Conservation (phyloP, 2,888 invertebrate genomes). For the Gari tellinella region DNA sequence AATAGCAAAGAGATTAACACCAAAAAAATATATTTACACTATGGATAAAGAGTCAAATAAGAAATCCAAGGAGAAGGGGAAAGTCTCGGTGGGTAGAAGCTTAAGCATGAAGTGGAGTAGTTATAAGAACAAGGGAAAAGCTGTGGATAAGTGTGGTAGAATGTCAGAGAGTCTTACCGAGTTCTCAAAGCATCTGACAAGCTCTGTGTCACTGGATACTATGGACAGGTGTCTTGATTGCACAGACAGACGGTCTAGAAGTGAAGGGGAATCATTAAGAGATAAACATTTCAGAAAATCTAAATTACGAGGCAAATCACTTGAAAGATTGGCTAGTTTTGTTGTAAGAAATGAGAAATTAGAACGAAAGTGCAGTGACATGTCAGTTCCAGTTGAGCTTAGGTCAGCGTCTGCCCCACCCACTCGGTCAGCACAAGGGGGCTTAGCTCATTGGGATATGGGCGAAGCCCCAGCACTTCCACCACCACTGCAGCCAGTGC, state of each 20-base stretch:
- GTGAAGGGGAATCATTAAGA: not conserved
- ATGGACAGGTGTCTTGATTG: slow-evolving; percentile 19
- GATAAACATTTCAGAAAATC: not conserved
- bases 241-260: not conserved
- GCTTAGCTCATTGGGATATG: not conserved
- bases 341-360: not conserved
- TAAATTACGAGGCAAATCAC: slow-evolving; percentile 8
- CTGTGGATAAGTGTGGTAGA: slow-evolving; percentile 43
- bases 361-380: not conserved
- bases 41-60: too few species aligned
- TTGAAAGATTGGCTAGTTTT: not conserved
- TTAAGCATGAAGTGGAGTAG: slow-evolving; percentile 43
- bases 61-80: not conserved
- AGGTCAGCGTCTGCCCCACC: slow-evolving; percentile 7
- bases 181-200: slow-evolving; percentile 14
- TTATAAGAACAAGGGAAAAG: slow-evolving; percentile 41
- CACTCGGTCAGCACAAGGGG: not conserved
- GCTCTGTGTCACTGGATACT: slow-evolving; percentile 34
- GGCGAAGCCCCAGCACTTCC: slow-evolving; percentile 2
- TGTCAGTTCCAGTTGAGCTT: not conserved
- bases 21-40: too few species aligned
- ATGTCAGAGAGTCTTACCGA: slow-evolving; percentile 11
- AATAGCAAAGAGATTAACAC: too few species aligned
- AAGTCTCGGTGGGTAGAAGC: slow-evolving; percentile 50
- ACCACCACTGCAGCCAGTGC: slow-evolving; percentile 5